Evolutionary conservation across 64 coral and sea anemone species (phyloP).

Genomic region (Acropora tenuis): DNA sequence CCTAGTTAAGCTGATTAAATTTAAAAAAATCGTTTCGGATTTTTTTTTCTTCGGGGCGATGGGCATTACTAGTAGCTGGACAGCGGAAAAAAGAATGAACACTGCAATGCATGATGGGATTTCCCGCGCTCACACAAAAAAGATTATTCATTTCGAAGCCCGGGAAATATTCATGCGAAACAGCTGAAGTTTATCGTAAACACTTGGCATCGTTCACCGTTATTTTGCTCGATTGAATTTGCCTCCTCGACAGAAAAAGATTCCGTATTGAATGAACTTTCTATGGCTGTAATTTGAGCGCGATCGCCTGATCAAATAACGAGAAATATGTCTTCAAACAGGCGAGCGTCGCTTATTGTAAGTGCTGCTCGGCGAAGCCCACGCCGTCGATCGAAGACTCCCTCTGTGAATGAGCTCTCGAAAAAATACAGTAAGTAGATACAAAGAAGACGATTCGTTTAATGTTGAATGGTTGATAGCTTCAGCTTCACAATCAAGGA

Average conservation of each 20-base stretch:
- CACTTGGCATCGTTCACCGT: background rate
- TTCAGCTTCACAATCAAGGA: background rate
- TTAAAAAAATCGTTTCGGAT: no score
- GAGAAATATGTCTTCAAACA: slow-evolving; percentile 40
- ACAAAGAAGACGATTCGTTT: no score
- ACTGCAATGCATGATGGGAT: slow-evolving; percentile 74
- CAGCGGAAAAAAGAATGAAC: background rate
- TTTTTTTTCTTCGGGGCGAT: no score
- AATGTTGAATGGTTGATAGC: no score
- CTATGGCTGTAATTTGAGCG: background rate
- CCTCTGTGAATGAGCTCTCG: slow-evolving; percentile 83
- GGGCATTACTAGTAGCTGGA: background rate
- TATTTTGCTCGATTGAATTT: background rate
- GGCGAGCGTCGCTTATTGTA: slow-evolving; percentile 50
- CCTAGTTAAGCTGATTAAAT: no score
- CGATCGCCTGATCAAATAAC: background rate
- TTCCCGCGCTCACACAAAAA: slow-evolving; percentile 81
- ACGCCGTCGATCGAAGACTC: slow-evolving; percentile 81
- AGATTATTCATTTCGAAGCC: background rate
- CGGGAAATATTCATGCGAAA: slow-evolving; percentile 18
- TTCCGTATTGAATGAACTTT: background rate
- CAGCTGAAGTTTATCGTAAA: slow-evolving; percentile 15
- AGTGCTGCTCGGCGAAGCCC: slow-evolving; percentile 36
- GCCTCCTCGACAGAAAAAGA: slow-evolving; percentile 8
- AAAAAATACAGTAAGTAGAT: slow-evolving; percentile 85